A percentile compares a stretch with the other conserved stretches of the same genome.
Evolutionary conservation across 2,888 invertebrate genomes (phyloP).

Genomic region (Cataglyphis livida): DNA sequence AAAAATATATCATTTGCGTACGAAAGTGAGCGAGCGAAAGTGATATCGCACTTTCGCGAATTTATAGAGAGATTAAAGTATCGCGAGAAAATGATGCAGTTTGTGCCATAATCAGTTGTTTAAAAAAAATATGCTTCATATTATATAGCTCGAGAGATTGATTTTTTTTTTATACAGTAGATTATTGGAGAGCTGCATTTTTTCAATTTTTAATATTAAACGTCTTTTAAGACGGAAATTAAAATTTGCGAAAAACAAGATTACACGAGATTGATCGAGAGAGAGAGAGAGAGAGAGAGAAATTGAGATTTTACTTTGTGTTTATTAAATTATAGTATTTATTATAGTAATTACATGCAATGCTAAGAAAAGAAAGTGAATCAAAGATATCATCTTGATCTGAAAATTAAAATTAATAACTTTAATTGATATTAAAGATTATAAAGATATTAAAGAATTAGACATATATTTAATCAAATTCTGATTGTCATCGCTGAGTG

Average conservation of each 20-base stretch:
- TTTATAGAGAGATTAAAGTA: background rate
- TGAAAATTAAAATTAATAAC: background rate
- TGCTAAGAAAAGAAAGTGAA: background rate
- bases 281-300: background rate
- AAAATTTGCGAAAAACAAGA: background rate
- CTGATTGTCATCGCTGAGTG: background rate
- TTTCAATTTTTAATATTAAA: slow-evolving; percentile 18
- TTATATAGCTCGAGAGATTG: background rate
- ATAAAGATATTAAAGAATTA: background rate
- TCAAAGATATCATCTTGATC: background rate
- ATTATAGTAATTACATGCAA: background rate
- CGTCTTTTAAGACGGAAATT: background rate
- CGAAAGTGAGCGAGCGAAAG: background rate
- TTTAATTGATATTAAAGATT: background rate
- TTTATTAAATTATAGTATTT: background rate
- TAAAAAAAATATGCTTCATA: background rate
- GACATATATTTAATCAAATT: background rate
- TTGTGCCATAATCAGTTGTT: background rate
- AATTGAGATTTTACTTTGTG: background rate
- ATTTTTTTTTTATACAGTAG: background rate
- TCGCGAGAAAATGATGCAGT: background rate
- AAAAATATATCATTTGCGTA: background rate
- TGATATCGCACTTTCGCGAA: slow-evolving; percentile 3
- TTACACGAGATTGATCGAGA: background rate
- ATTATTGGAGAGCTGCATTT: background rate